Conservation (phyloP, 2,888 invertebrate genomes). For the Acleris sparsana region DNA sequence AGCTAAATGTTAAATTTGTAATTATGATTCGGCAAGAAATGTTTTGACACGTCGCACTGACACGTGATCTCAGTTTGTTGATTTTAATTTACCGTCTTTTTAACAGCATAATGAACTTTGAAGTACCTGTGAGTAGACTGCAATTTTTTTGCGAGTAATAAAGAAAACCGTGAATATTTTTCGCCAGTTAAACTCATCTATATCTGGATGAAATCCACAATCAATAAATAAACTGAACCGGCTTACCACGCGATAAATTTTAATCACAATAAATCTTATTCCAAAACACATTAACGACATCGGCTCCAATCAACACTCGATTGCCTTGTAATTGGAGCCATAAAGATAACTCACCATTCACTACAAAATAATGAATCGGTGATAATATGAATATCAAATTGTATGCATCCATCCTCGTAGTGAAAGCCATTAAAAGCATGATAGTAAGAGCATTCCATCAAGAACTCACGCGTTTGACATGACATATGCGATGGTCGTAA, state of each 20-base stretch:
- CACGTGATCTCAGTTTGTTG: too few relatives aligned
- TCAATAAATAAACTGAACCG: conserved; percentile 22
- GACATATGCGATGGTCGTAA: conserved; percentile 46
- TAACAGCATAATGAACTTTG: too few relatives aligned
- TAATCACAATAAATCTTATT: conserved; percentile 26
- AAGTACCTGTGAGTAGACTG: not conserved
- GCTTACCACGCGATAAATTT: conserved; percentile 25
- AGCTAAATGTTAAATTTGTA: too few relatives aligned
- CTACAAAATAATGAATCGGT: conserved; percentile 33
- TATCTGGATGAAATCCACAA: conserved; percentile 6
- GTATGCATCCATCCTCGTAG: conserved; percentile 31
- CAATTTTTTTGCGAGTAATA: not conserved
- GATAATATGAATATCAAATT: conserved; percentile 25
- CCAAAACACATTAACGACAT: conserved; percentile 29
- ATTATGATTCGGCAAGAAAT: too few relatives aligned
- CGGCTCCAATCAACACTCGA: conserved; percentile 30
- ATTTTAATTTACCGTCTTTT: too few relatives aligned
- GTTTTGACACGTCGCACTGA: too few relatives aligned
- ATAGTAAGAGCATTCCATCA: conserved; percentile 42
- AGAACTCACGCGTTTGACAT: conserved; percentile 51
- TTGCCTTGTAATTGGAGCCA: conserved; percentile 33
- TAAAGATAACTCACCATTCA: conserved; percentile 33
- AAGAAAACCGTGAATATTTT: not conserved
- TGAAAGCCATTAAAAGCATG: conserved; percentile 28
- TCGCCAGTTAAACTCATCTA: conserved; percentile 18